Percentiles rank a stretch among this genome's conserved stretches.
These are phyloP conservation scores for Eristalis pertinax DNA, from an alignment of 2,888 invertebrate genomes.

Conservation along the genomic window DNA sequence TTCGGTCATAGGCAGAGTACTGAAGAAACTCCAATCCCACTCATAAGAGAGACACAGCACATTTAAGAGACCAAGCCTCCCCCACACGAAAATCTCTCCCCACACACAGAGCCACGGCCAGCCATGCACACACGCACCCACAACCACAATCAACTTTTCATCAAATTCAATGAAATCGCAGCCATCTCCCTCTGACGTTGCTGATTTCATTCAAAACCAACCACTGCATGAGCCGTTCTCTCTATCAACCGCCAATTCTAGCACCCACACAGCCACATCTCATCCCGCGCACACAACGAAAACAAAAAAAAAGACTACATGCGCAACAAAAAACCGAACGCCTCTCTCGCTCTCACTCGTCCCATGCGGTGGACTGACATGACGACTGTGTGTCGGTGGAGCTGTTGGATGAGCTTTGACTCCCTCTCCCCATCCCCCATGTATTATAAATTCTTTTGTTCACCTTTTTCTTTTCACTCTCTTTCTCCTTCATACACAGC, in stretches of 20 bases:
- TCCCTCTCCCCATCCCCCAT: background rate
- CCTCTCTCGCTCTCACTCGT: background rate
- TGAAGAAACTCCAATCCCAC: background rate
- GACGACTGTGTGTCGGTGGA: background rate
- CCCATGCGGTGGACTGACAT: background rate
- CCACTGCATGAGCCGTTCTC: conserved; percentile 10
- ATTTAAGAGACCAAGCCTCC: conserved; percentile 1
- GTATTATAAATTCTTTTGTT: conserved; percentile 5
- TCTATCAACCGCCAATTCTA: conserved; percentile 2
- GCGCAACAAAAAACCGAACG: conserved; percentile 33
- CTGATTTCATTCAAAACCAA: conserved; percentile 61
- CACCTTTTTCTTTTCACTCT: conserved; percentile 28
- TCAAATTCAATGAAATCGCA: conserved; percentile 11
- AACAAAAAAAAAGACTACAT: conserved; percentile 23
- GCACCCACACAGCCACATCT: conserved; percentile 10
- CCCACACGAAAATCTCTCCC: conserved; percentile 19
- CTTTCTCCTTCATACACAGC: background rate
- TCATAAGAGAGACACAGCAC: background rate
- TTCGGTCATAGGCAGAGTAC: background rate
- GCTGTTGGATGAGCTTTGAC: conserved; percentile 3
- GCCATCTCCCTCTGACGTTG: conserved; percentile 28
- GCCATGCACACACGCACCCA: background rate
- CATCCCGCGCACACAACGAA: background rate
- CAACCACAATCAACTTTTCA: background rate
- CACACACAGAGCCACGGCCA: background rate